Evolutionary conservation across 2,888 invertebrate genomes (phyloP).

Genomic region (Drosophila ezoana): DNA sequence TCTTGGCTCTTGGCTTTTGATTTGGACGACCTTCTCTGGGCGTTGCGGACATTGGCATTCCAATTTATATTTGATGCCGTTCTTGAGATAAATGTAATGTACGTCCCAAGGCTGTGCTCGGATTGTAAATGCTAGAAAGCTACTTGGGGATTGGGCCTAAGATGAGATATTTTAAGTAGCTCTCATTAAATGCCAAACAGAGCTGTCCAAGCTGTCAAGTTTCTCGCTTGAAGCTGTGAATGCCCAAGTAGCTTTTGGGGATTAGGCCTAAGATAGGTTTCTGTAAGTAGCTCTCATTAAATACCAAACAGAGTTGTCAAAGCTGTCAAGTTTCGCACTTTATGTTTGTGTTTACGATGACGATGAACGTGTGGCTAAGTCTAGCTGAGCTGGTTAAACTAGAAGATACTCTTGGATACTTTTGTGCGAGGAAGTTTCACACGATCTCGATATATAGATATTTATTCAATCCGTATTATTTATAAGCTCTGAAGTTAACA

Average conservation of each 20-base stretch:
- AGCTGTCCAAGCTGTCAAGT: not conserved
- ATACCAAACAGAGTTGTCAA: no score
- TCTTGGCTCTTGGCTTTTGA: no score
- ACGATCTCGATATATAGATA: no score
- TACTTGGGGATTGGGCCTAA: not conserved
- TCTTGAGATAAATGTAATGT: slow-evolving; percentile 27
- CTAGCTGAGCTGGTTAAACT: no score
- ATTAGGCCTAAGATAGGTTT: no score
- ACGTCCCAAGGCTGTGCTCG: slow-evolving; percentile 26
- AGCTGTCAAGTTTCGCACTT: no score
- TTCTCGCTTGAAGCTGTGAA: not conserved
- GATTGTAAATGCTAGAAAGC: slow-evolving; percentile 6
- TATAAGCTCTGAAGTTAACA: no score
- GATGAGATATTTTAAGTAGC: not conserved
- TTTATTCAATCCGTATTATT: no score
- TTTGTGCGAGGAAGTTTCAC: no score
- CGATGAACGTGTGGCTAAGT: not conserved
- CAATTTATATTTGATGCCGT: slow-evolving; percentile 42
- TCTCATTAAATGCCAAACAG: not conserved
- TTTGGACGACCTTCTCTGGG: slow-evolving; percentile 47
- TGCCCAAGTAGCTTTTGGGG: no score
- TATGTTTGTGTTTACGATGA: not conserved
- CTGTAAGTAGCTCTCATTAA: no score
- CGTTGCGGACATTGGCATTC: slow-evolving; percentile 39
- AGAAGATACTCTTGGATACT: no score